A percentile compares a stretch with the other conserved stretches of the same genome.
Conservation (phyloP, 2,113 vertebrate species). For the Channa maculata region DNA sequence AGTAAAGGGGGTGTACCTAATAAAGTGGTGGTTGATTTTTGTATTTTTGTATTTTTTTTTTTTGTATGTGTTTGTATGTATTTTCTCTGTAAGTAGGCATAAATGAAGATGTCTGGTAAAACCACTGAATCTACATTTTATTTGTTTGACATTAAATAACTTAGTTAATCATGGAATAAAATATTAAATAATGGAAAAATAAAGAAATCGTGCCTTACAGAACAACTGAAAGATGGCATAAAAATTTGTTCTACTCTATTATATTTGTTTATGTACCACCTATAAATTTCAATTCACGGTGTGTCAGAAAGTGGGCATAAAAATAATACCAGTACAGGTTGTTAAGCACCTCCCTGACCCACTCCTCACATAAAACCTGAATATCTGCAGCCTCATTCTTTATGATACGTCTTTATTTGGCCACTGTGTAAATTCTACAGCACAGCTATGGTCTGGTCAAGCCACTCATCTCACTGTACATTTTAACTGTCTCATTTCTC, state of each 20-base stretch:
- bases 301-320: slow-evolving; percentile 11
- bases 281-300: not conserved
- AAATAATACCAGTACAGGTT: not conserved
- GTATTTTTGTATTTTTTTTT: no score
- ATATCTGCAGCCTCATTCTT: slow-evolving; percentile 22
- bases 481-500: slow-evolving; percentile 73
- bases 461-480: slow-evolving; percentile 58
- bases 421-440: slow-evolving; percentile 34
- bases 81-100: no score
- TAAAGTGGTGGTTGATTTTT: no score
- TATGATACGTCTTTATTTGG: slow-evolving; percentile 55
- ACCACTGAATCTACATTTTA: no score
- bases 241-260: not conserved
- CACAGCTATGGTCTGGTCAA: slow-evolving; percentile 41
- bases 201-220: no score
- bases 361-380: slow-evolving; percentile 29
- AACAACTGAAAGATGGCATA: no score
- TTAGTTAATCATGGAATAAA: no score
- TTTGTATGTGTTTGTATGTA: no score
- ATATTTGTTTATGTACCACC: not conserved
- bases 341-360: not conserved
- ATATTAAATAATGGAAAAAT: no score
- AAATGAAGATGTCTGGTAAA: no score
- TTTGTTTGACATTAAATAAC: no score
- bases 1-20: no score